Evolutionary conservation across 2,888 invertebrate genomes (phyloP), one percentile per base, ranked within the genome.

Genomic region (Resseliella maxima): DNA sequence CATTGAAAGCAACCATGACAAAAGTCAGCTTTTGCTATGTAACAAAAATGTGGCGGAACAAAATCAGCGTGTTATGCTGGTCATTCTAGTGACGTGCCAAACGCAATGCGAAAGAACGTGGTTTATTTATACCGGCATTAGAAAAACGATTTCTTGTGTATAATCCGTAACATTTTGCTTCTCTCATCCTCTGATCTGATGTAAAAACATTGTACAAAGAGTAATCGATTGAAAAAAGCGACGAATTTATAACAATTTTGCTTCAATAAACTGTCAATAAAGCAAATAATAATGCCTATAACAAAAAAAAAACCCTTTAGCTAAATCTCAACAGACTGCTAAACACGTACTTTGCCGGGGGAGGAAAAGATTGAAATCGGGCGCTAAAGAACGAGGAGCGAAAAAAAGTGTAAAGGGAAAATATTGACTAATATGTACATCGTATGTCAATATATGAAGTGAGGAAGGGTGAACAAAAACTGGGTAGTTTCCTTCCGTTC

Each of bases 221-320:
- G 72, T 72, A 31, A 72, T 72, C 27, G 72, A 35, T 72, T 31
- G 31, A 72, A 72, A 72, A 72, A 72, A 27, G 12, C 72, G n/a
- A 85, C 87, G 64, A 86, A 88, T 88, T 87, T 88, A 88, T 88
- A 87, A 87, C 87, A 87, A 88, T 88, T 88, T 88, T 87, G 87
- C 87, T 87, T 86, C 88, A 87, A 88, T 88, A 88, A 88, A 87
- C 86, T 88, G 88, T 88, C 88, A 88, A 88, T 88, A 86, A 88
- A 72, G 72, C 72, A 72, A 72, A 72, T 72, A 72, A 72, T 72
- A 72, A 72, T 31, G 31, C 31, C 72, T 31, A 31, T 31, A n/a
- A 72, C 31, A 31, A 72, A 24, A 50, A n/a, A 50, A 50, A 87
- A 85, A n/a, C 85, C 87, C 87, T 50, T 59, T 50, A 24, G 36